These are phyloP conservation scores for Labroides dimidiatus DNA, from an alignment of 2,797 vertebrate species.

Conservation along the genomic window DNA sequence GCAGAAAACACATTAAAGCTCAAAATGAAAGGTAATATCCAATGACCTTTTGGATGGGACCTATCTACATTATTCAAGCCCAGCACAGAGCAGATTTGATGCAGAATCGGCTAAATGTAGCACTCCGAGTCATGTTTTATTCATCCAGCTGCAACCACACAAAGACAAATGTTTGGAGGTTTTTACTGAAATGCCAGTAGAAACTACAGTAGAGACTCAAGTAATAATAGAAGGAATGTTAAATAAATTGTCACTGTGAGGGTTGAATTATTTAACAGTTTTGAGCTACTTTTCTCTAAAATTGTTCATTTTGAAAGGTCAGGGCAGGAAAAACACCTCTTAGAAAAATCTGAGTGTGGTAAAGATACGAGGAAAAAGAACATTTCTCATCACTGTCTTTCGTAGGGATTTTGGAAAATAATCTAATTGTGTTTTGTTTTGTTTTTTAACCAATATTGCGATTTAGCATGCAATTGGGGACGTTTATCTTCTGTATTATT, in stretches of 20 bases:
- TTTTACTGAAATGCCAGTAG: slow-evolving; percentile 49
- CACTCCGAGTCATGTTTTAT: slow-evolving; percentile 77
- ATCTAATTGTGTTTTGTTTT: too few relatives aligned
- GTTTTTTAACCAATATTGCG: too few relatives aligned
- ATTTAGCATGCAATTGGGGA: too few relatives aligned
- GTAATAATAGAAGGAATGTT: slow-evolving; percentile 34
- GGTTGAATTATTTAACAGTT: slow-evolving; percentile 43
- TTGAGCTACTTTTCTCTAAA: slow-evolving; percentile 9
- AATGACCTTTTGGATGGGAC: slow-evolving; percentile 79
- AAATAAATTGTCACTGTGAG: slow-evolving; percentile 37
- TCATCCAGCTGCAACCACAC: slow-evolving; percentile 70
- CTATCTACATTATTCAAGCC: slow-evolving; percentile 81
- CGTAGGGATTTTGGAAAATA: too few relatives aligned
- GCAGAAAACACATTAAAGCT: slow-evolving; percentile 74
- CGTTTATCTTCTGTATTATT: too few relatives aligned
- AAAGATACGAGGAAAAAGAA: not conserved
- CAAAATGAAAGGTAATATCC: slow-evolving; percentile 82
- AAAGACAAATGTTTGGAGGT: slow-evolving; percentile 61
- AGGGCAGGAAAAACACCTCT: slow-evolving; percentile 8
- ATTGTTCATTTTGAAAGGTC: slow-evolving; percentile 18
- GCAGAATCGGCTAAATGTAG: slow-evolving; percentile 75
- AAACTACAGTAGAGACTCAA: slow-evolving; percentile 46
- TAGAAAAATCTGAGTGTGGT: slow-evolving; percentile 5
- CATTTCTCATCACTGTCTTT: not conserved
- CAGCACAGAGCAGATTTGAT: slow-evolving; percentile 69